A percentile compares a stretch with the other conserved stretches of the same genome.
phyloP scores from a whole-genome alignment of 2,797 vertebrate species.

The Ficedula albicollis region DNA sequence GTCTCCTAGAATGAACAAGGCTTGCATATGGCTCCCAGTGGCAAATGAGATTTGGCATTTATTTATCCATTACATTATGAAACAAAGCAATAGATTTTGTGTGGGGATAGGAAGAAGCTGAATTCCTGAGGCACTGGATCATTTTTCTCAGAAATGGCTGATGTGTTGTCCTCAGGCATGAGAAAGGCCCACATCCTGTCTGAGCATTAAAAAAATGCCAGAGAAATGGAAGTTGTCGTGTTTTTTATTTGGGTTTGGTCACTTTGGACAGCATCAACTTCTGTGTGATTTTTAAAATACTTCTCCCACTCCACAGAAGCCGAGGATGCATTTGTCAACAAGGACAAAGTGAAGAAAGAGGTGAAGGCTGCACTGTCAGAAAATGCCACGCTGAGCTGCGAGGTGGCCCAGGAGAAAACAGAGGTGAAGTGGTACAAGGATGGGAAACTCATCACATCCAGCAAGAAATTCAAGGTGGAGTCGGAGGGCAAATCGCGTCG shows the following conservation, averaged over 20 bases:
- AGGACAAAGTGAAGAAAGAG: conserved; percentile 70
- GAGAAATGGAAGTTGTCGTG: neutral
- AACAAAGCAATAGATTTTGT: neutral
- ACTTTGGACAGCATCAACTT: accelerated
- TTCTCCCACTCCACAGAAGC: neutral
- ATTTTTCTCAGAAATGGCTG: neutral
- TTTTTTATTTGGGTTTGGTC: neutral
- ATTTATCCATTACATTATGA: accelerated
- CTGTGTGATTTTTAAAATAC: neutral
- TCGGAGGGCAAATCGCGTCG: conserved; percentile 63
- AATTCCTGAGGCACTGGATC: accelerated
- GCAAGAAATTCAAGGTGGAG: conserved; percentile 68
- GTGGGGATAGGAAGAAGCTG: neutral
- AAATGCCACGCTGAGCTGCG: neutral
- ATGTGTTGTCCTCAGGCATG: neutral
- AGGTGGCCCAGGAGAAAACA: conserved; percentile 42
- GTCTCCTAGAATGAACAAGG: neutral
- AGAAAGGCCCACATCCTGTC: neutral
- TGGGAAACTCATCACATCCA: conserved; percentile 69
- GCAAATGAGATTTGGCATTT: neutral
- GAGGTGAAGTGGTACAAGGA: conserved; percentile 62
- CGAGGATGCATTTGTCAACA: neutral
- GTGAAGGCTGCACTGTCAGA: conserved; percentile 42
- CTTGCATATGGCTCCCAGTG: accelerated
- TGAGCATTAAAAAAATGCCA: neutral